Conservation (phyloP, 1,140 invertebrate genomes). For the Wasmannia auropunctata region DNA sequence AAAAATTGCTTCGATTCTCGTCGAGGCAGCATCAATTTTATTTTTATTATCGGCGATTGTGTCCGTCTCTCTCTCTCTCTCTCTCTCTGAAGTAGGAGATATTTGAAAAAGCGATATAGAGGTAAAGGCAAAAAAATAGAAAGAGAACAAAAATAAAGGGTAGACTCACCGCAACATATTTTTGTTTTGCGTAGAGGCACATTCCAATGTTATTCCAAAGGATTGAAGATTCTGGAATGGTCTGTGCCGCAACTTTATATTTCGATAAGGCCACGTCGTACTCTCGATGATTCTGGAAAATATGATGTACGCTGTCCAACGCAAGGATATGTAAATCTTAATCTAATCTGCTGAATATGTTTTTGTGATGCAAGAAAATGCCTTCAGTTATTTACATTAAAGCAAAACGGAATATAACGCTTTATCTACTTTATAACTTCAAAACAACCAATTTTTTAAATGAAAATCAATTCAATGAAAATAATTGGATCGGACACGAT, state of each 20-base stretch:
- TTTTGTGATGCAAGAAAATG: background rate
- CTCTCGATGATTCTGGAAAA: conserved; percentile 89
- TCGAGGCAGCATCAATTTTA: too few relatives aligned
- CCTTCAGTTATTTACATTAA: background rate
- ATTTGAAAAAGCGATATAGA: background rate
- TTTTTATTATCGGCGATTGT: too few relatives aligned
- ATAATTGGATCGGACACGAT: background rate
- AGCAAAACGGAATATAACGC: background rate
- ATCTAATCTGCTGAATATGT: background rate
- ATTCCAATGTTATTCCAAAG: conserved; percentile 98
- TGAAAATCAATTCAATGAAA: background rate
- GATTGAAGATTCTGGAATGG: conserved; percentile 91
- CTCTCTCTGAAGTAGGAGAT: too few relatives aligned
- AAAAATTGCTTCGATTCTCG: too few relatives aligned
- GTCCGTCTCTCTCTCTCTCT: too few relatives aligned
- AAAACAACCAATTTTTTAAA: background rate
- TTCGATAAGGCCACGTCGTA: conserved; percentile 94
- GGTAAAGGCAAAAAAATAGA: background rate
- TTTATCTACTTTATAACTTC: background rate
- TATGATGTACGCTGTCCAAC: background rate
- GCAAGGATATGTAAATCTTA: background rate
- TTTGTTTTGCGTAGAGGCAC: conserved; percentile 97
- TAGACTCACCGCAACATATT: conserved; percentile 93
- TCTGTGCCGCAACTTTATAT: conserved; percentile 92
- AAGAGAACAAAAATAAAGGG: background rate